Evolutionary conservation across 2,113 vertebrate genomes (phyloP).

Genomic region (Benitochromis conjunctus): DNA sequence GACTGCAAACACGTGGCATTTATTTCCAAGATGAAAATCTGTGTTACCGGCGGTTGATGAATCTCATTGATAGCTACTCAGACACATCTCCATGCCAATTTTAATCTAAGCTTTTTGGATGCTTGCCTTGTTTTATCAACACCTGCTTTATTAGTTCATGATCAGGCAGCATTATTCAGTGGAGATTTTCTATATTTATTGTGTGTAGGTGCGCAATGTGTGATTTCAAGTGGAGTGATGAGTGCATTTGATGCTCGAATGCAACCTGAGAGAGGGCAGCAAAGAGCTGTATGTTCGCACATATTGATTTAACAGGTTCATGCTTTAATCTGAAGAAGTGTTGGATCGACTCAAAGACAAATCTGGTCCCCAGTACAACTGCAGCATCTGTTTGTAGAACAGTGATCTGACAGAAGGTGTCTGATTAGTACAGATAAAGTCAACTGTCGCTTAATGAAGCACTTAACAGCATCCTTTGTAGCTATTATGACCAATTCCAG

Average conservation of each 20-base stretch:
- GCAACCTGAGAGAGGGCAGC: slow-evolving; percentile 54
- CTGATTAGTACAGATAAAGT: background rate
- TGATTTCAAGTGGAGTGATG: background rate
- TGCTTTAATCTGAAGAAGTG: background rate
- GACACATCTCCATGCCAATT: background rate
- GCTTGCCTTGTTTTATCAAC: background rate
- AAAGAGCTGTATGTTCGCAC: slow-evolving; percentile 38
- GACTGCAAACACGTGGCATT: background rate
- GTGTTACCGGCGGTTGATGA: background rate
- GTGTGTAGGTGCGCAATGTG: background rate
- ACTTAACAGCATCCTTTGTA: background rate
- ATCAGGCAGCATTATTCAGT: background rate
- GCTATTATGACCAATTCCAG: background rate
- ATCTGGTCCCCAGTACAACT: background rate
- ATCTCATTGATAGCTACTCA: background rate
- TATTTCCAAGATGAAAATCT: background rate
- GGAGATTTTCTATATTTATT: background rate
- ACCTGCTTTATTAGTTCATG: background rate
- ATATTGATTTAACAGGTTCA: background rate
- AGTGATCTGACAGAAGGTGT: background rate
- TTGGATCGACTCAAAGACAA: background rate
- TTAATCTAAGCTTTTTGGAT: background rate
- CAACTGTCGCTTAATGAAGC: background rate
- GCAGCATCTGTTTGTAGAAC: background rate
- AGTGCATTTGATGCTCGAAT: background rate